Evolutionary conservation across 2,888 invertebrate species (phyloP).

Genomic region (Eumacrocentrus americanus): DNA sequence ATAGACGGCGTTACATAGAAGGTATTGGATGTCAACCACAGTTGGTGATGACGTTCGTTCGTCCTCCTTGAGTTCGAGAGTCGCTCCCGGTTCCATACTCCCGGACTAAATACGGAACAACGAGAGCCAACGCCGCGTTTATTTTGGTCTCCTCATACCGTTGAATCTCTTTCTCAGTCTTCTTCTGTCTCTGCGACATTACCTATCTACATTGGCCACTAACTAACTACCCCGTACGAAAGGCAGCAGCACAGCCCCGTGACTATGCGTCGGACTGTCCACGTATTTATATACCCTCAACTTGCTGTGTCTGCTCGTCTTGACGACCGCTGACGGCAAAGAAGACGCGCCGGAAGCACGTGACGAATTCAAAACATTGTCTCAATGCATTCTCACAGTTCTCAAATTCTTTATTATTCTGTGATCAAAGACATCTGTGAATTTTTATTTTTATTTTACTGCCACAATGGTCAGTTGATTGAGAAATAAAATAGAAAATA

Average conservation of each 20-base stretch:
- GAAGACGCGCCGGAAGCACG: slow-evolving; percentile 12
- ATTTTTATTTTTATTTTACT: too few species aligned
- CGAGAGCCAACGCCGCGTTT: slow-evolving; percentile 25
- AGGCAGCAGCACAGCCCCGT: not conserved
- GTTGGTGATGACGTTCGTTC: slow-evolving; percentile 12
- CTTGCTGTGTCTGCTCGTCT: too few species aligned
- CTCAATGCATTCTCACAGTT: not conserved
- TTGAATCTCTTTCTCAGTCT: slow-evolving; percentile 19
- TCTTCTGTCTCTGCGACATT: slow-evolving; percentile 16
- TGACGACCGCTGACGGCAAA: not conserved
- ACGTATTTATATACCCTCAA: slow-evolving; percentile 1
- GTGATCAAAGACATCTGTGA: too few species aligned
- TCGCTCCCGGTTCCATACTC: slow-evolving; percentile 35
- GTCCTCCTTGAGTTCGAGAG: slow-evolving; percentile 21
- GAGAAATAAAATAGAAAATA: too few species aligned
- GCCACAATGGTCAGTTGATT: not conserved
- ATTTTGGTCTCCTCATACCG: slow-evolving; percentile 27
- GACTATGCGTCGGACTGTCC: not conserved
- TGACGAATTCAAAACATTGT: slow-evolving; percentile 19
- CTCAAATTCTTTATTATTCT: not conserved
- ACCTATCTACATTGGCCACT: slow-evolving; percentile 16
- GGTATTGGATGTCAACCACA: slow-evolving; percentile 41
- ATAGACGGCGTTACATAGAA: too few species aligned
- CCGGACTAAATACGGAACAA: slow-evolving; percentile 49
- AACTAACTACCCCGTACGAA: slow-evolving; percentile 1